Percentiles rank a stretch among this genome's conserved stretches.
Evolutionary conservation across 2,113 vertebrate species (phyloP).

Genomic region (Oriolus oriolus): DNA sequence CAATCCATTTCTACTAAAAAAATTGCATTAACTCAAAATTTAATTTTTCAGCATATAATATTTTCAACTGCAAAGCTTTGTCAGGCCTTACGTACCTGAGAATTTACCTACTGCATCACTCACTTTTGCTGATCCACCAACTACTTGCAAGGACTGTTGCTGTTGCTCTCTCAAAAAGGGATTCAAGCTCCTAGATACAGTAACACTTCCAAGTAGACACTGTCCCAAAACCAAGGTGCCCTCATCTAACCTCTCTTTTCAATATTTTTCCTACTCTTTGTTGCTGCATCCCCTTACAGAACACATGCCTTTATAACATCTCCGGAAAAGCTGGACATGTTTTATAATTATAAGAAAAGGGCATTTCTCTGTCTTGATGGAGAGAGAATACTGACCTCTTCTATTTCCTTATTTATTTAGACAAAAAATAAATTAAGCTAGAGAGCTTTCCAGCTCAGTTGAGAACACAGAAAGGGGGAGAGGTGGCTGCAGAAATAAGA

Average conservation of each 20-base stretch:
- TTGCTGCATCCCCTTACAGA: neutral
- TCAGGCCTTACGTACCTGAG: neutral
- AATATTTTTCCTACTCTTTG: neutral
- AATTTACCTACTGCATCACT: neutral
- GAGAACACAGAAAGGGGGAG: neutral
- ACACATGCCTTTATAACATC: neutral
- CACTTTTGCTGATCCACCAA: neutral
- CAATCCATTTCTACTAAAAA: neutral
- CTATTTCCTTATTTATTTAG: neutral
- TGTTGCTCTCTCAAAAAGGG: neutral
- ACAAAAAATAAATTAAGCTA: neutral
- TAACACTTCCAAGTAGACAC: neutral
- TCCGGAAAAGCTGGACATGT: neutral
- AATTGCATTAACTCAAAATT: neutral
- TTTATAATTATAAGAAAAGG: neutral
- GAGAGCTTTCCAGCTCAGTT: neutral
- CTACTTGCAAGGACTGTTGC: neutral
- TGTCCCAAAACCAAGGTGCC: neutral
- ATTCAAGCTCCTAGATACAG: neutral
- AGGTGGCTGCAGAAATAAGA: neutral
- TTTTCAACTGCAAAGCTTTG: neutral
- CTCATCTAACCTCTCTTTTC: neutral
- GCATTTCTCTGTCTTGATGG: neutral
- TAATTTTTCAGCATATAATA: neutral
- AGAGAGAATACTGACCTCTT: neutral